Evolutionary conservation across 2,888 invertebrate species (phyloP).

Genomic region (Augiades crinisus): DNA sequence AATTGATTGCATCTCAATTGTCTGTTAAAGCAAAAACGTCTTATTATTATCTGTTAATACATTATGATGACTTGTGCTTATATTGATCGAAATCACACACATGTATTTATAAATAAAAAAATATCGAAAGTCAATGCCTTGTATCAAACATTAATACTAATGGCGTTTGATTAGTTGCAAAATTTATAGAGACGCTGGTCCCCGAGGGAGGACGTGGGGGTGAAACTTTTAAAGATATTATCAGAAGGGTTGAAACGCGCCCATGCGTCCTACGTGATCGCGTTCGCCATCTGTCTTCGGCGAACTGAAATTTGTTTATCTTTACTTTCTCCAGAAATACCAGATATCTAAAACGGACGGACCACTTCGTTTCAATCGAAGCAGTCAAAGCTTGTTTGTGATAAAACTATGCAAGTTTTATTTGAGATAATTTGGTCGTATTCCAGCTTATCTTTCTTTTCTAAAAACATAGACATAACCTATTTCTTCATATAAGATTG

Average conservation of each 20-base stretch:
- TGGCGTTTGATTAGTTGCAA: constrained; percentile 69
- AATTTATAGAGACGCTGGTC: constrained; percentile 59
- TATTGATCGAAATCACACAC: no score
- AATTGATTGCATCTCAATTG: no score
- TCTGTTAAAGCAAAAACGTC: no score
- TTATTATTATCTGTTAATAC: no score
- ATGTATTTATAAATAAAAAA: no score
- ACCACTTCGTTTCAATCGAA: neutral
- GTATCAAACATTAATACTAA: constrained; percentile 39
- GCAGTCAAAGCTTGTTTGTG: neutral
- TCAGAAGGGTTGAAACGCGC: constrained; percentile 70
- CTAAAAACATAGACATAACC: no score
- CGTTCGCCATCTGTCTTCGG: constrained; percentile 72
- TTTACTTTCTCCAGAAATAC: constrained; percentile 26
- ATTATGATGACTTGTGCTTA: no score
- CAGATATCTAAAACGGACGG: neutral
- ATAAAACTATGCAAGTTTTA: neutral
- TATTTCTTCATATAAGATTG: no score
- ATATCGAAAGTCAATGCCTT: constrained; percentile 26
- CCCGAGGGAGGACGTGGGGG: constrained; percentile 47
- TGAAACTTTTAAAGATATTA: constrained; percentile 81
- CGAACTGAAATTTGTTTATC: constrained; percentile 68
- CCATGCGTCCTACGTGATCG: constrained; percentile 70
- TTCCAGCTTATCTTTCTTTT: no score
- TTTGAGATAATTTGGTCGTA: no score